Evolutionary conservation across 2,113 vertebrate genomes (phyloP).

Genomic region (Gnathonemus echidnorhynchus): DNA sequence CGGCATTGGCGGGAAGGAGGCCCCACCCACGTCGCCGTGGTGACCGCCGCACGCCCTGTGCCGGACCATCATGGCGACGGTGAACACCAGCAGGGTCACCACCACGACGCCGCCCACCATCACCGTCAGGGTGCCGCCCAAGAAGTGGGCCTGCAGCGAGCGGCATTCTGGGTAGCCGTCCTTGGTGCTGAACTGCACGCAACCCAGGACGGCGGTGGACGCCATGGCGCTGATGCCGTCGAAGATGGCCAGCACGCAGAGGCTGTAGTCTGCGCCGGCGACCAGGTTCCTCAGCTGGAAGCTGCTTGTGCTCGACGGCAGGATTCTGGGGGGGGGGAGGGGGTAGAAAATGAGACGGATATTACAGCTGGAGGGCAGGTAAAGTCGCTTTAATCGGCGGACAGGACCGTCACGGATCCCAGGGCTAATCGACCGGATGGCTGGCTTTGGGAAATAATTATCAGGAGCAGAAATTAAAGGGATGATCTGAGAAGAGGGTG

Average conservation of each 20-base stretch:
- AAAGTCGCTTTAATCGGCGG: background rate
- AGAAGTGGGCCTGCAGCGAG: constrained; percentile 79
- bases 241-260: constrained; percentile 82
- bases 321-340: constrained; percentile 56
- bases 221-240: constrained; percentile 74
- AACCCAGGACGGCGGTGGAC: constrained; percentile 75
- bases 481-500: background rate
- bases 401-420: background rate
- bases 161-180: constrained; percentile 79
- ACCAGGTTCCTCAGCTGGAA: constrained; percentile 80
- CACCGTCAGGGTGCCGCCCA: constrained; percentile 82
- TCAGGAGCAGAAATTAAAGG: background rate
- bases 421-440: background rate
- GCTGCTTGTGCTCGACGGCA: constrained; percentile 70
- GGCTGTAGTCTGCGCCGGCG: constrained; percentile 74
- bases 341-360: constrained; percentile 3
- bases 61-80: constrained; percentile 81
- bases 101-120: constrained; percentile 80
- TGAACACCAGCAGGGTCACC: constrained; percentile 81
- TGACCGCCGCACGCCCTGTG: constrained; percentile 69
- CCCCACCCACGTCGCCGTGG: constrained; percentile 26
- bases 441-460: background rate
- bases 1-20: constrained; percentile 41
- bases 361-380: background rate
- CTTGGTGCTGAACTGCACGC: constrained; percentile 75